Percentiles rank a stretch among this genome's conserved stretches.
phyloP scores from a whole-genome alignment of 2,113 vertebrate genomes.

The Aptenodytes forsteri region DNA sequence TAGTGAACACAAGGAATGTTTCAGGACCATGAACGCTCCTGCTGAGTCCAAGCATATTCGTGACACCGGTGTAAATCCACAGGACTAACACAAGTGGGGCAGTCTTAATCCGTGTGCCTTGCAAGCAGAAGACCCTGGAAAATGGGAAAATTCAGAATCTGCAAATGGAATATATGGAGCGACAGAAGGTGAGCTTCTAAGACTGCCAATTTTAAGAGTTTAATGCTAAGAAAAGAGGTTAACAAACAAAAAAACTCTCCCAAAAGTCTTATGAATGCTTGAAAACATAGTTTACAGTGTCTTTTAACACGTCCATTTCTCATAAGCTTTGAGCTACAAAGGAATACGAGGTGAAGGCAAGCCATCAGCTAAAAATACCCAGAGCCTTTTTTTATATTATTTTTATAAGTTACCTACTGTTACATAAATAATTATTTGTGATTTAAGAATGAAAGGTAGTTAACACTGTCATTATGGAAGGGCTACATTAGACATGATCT shows the following conservation, averaged over 20 bases:
- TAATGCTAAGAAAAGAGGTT: neutral
- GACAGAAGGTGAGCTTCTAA: neutral
- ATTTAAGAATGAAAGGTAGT: neutral
- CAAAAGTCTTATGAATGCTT: neutral
- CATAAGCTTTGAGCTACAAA: neutral
- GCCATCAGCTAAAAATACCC: neutral
- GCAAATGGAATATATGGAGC: neutral
- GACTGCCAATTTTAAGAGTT: neutral
- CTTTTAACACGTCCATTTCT: neutral
- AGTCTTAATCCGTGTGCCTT: neutral
- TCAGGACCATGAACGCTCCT: neutral
- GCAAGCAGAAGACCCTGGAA: neutral
- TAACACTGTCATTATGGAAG: neutral
- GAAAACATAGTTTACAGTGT: neutral
- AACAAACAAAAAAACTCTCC: neutral
- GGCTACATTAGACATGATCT: neutral
- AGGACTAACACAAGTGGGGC: neutral
- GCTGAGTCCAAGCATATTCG: neutral
- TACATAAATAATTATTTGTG: neutral
- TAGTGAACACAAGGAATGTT: rapidly evolving
- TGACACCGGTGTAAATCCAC: neutral
- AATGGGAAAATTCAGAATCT: neutral
- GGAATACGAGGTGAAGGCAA: neutral
- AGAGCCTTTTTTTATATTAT: neutral
- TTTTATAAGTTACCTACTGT: neutral